These are phyloP conservation scores for Scaeva pyrastri DNA, from an alignment of 2,888 invertebrate species.

Conservation along the genomic window DNA sequence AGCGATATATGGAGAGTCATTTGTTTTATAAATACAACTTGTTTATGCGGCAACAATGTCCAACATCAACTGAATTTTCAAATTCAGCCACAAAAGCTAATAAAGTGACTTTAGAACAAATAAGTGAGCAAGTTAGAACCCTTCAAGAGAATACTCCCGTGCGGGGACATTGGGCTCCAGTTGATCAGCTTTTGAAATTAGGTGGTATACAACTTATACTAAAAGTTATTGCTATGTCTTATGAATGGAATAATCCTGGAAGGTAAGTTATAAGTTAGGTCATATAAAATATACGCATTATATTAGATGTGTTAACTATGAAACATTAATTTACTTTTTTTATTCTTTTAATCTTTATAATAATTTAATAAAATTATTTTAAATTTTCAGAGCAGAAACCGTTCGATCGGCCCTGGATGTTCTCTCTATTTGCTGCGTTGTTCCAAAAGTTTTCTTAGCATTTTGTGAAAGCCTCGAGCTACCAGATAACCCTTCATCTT, in stretches of 20 bases:
- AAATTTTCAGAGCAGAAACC: constrained; percentile 88
- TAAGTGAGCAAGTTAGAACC: constrained; percentile 93
- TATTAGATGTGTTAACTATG: too few relatives aligned
- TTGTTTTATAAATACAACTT: constrained; percentile 91
- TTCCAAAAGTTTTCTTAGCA: constrained; percentile 91
- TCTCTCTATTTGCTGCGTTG: constrained; percentile 94
- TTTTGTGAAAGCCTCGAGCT: constrained; percentile 91
- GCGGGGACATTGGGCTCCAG: constrained; percentile 93
- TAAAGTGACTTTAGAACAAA: constrained; percentile 90
- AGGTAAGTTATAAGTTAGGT: constrained; percentile 83
- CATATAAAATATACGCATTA: too few relatives aligned
- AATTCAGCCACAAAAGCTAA: constrained; percentile 86
- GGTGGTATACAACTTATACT: constrained; percentile 93
- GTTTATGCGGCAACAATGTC: constrained; percentile 86
- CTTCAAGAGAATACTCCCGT: constrained; percentile 91
- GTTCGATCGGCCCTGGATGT: constrained; percentile 93
- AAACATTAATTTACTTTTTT: too few relatives aligned
- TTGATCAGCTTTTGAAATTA: constrained; percentile 93
- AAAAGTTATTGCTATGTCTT: constrained; percentile 94
- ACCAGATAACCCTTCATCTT: constrained; percentile 90
- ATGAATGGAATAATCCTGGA: constrained; percentile 93
- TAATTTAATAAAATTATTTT: constrained; percentile 77
- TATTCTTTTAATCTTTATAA: too few relatives aligned
- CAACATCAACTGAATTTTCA: constrained; percentile 81
- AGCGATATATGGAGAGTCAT: constrained; percentile 96